A percentile compares a stretch with the other conserved stretches of the same genome.
phyloP scores from a whole-genome alignment of 2,888 invertebrate genomes.

The Malthinus flaveolus region DNA sequence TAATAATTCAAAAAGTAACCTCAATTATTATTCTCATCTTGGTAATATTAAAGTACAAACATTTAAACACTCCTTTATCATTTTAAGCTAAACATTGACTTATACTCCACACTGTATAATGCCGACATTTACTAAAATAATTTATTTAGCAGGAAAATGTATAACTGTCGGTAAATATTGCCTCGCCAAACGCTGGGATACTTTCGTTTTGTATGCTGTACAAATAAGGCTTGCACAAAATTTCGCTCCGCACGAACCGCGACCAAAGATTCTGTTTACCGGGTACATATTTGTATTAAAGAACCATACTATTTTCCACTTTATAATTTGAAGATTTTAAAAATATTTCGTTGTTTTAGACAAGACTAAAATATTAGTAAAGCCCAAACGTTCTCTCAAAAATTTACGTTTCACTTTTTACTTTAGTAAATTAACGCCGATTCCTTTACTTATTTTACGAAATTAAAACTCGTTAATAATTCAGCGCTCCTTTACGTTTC shows the following conservation, averaged over 20 bases:
- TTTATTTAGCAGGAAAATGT: constrained; percentile 58
- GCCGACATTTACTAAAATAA: constrained; percentile 57
- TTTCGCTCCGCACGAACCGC: constrained; percentile 51
- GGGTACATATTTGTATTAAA: constrained; percentile 40
- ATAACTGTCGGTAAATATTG: constrained; percentile 58
- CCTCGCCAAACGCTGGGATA: constrained; percentile 55
- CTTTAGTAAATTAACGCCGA: too few species aligned
- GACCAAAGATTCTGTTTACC: constrained; percentile 48
- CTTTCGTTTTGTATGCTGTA: constrained; percentile 54
- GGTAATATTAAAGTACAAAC: constrained; percentile 27
- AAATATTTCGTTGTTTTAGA: constrained; percentile 24
- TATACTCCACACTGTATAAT: constrained; percentile 52
- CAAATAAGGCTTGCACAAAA: constrained; percentile 53
- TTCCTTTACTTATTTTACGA: too few species aligned
- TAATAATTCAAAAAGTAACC: constrained; percentile 26
- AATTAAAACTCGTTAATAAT: too few species aligned
- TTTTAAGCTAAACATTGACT: constrained; percentile 53
- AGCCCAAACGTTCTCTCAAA: background rate
- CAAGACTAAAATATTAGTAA: constrained; percentile 7
- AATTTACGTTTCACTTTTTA: background rate
- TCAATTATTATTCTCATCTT: constrained; percentile 27
- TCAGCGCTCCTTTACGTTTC: too few species aligned
- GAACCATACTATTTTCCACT: constrained; percentile 30
- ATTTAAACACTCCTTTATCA: constrained; percentile 34
- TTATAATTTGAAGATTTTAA: constrained; percentile 36